phyloP scores from a whole-genome alignment of 2,797 vertebrate genomes.

The Siniperca obscura region DNA sequence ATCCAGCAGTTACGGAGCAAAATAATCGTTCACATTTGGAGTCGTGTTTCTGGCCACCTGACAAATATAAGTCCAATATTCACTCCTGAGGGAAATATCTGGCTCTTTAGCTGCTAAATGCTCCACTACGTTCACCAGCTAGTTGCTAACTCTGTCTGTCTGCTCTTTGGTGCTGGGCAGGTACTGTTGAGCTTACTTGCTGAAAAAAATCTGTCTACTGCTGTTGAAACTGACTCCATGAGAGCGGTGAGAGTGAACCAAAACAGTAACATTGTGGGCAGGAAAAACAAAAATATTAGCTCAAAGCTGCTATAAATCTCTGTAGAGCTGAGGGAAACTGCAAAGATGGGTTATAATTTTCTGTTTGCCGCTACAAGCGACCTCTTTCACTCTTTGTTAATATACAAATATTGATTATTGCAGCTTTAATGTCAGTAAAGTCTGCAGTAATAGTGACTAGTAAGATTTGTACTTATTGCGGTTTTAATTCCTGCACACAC shows the following conservation, averaged over 20 bases:
- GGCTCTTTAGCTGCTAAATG: not conserved
- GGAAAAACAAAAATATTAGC: not conserved
- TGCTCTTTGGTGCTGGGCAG: not conserved
- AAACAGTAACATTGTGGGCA: rapidly evolving
- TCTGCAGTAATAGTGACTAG: not conserved
- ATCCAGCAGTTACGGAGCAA: not conserved
- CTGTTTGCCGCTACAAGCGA: not conserved
- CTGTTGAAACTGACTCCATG: no score
- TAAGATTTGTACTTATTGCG: not conserved
- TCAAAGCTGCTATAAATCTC: not conserved
- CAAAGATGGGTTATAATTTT: not conserved
- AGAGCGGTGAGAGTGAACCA: not conserved
- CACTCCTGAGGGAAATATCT: not conserved
- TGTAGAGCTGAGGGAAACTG: not conserved
- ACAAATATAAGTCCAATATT: not conserved
- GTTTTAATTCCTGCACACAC: not conserved
- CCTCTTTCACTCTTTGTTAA: not conserved
- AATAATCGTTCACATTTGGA: not conserved
- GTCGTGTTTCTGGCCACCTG: not conserved
- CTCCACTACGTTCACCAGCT: not conserved
- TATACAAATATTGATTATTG: not conserved
- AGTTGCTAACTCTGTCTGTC: not conserved
- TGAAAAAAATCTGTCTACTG: not conserved
- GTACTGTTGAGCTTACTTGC: no score
- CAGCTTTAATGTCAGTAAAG: not conserved